Conservation (phyloP, 2,113 vertebrate species). For the Phodopus roborovskii region DNA sequence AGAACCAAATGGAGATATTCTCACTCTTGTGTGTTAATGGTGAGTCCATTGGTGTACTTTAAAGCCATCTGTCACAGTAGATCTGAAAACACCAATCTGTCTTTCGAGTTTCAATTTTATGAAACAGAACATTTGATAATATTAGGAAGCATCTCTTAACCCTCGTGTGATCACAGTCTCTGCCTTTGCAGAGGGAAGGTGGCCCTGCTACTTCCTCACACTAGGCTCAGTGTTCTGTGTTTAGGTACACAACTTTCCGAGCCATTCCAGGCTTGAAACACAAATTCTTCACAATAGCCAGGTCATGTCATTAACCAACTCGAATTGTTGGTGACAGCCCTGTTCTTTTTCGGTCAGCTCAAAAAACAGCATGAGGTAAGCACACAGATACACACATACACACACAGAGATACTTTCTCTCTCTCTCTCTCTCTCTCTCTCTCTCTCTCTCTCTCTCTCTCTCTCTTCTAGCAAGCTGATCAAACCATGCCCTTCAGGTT, state of each 20-base stretch:
- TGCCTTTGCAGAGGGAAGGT: neutral
- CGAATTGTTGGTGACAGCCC: neutral
- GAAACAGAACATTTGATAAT: conserved; percentile 1
- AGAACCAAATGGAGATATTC: conserved; percentile 17
- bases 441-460: too few species aligned
- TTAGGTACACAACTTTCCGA: neutral
- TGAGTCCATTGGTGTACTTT: conserved; percentile 23
- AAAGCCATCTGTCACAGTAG: neutral
- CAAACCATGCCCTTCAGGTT: neutral
- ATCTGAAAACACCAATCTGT: neutral
- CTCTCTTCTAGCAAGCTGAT: neutral
- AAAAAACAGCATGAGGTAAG: neutral
- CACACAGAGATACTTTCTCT: too few species aligned
- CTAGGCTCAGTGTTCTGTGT: neutral
- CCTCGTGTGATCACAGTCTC: neutral
- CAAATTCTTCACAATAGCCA: neutral
- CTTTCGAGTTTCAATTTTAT: conserved; percentile 39
- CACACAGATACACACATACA: neutral
- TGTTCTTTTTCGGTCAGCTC: neutral
- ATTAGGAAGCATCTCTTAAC: neutral
- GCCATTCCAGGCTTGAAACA: too few species aligned
- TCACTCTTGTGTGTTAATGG: neutral
- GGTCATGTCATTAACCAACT: accelerated
- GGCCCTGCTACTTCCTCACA: neutral
- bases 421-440: too few species aligned